phyloP scores from a whole-genome alignment of 2,888 invertebrate genomes.

The Stramonita haemastoma region DNA sequence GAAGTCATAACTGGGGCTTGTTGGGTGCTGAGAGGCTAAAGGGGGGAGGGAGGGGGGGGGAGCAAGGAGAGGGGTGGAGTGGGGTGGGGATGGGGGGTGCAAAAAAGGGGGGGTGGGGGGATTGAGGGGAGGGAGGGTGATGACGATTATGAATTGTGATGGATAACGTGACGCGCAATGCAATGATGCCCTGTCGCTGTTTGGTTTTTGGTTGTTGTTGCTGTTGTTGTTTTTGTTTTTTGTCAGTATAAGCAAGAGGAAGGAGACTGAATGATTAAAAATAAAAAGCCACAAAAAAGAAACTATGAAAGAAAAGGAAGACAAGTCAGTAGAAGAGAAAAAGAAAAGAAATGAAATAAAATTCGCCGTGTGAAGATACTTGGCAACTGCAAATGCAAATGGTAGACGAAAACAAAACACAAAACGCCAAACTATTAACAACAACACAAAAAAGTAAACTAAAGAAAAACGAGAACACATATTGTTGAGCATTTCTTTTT shows the following conservation, averaged over 20 bases:
- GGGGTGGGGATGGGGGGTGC: neutral
- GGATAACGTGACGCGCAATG: neutral
- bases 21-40: neutral
- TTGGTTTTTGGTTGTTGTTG: neutral
- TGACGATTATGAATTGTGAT: constrained; percentile 21
- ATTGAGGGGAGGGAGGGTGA: neutral
- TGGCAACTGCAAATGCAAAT: no score
- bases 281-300: neutral
- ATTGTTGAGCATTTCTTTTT: no score
- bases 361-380: neutral
- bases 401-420: neutral
- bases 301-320: neutral
- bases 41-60: neutral
- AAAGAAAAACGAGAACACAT: no score
- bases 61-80: neutral
- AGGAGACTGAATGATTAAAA: neutral
- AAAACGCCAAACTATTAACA: no score
- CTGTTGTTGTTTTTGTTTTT: neutral
- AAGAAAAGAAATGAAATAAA: neutral
- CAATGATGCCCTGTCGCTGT: neutral
- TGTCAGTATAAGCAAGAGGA: neutral
- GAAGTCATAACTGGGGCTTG: constrained; percentile 9
- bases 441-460: no score
- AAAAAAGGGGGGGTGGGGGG: neutral
- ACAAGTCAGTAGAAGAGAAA: neutral